These are phyloP conservation scores for Gambusia affinis DNA, from an alignment of 2,113 vertebrate species.

Conservation along the genomic window DNA sequence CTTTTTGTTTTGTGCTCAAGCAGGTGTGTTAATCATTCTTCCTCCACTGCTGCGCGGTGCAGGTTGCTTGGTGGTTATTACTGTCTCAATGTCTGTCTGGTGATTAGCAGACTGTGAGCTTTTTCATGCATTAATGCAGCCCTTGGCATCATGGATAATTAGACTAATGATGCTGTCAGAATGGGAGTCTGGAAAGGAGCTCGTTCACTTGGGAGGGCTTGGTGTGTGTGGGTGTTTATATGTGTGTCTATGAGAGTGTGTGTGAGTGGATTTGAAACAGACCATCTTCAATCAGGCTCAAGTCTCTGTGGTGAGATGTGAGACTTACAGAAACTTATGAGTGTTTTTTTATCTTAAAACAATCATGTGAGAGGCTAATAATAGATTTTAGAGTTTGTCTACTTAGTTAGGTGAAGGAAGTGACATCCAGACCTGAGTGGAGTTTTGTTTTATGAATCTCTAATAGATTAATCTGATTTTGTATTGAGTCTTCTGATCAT, in stretches of 20 bases:
- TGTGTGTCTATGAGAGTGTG: background rate
- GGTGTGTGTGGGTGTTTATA: background rate
- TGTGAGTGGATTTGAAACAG: constrained; percentile 3
- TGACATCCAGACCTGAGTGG: constrained; percentile 28
- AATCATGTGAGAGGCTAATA: constrained; percentile 48
- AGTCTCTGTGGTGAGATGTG: constrained; percentile 39
- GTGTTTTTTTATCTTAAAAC: constrained; percentile 47
- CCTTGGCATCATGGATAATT: constrained; percentile 77
- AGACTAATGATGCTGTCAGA: constrained; percentile 78
- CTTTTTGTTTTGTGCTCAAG: constrained; percentile 35
- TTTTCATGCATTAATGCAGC: constrained; percentile 71
- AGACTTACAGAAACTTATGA: constrained; percentile 38
- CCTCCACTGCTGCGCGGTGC: constrained; percentile 23
- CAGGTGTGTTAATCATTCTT: constrained; percentile 39
- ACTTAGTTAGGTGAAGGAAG: constrained; percentile 27
- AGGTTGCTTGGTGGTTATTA: constrained; percentile 51
- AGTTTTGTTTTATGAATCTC: constrained; percentile 26
- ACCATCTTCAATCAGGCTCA: constrained; percentile 44
- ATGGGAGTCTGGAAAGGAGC: constrained; percentile 62
- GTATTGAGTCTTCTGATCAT: constrained; percentile 48
- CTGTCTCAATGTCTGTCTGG: constrained; percentile 56
- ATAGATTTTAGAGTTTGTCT: constrained; percentile 45
- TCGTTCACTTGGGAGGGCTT: constrained; percentile 49
- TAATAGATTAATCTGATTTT: constrained; percentile 33
- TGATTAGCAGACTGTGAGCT: constrained; percentile 70